Evolutionary conservation across 2,888 invertebrate species (phyloP).

Genomic region (Colostygia pectinataria): DNA sequence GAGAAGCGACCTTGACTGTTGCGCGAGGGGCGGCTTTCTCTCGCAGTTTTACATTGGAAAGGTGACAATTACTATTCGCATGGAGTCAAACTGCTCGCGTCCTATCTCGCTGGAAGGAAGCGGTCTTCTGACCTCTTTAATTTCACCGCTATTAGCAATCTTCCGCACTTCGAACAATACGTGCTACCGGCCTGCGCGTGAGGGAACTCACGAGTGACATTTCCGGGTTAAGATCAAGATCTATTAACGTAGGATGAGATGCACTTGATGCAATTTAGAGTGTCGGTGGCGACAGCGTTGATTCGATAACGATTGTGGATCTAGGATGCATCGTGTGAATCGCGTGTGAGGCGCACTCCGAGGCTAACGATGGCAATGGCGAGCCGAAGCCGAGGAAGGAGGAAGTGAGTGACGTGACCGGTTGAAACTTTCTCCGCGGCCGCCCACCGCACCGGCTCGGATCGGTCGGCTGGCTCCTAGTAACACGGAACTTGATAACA

Average conservation of each 20-base stretch:
- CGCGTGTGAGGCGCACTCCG: too few species aligned
- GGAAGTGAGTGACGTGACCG: not conserved
- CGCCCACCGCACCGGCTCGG: not conserved
- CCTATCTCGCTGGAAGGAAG: too few species aligned
- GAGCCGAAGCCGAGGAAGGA: not conserved
- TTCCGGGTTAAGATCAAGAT: not conserved
- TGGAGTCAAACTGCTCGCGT: not conserved
- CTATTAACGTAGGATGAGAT: not conserved
- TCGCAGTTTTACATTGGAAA: slow-evolving; percentile 8
- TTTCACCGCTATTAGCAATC: too few species aligned
- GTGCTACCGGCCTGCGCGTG: not conserved
- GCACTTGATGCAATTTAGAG: not conserved
- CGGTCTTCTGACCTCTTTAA: too few species aligned
- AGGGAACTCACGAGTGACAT: not conserved
- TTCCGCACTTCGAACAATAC: too few species aligned
- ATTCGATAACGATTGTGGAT: not conserved
- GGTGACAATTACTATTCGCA: slow-evolving; percentile 10
- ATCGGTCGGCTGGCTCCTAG: not conserved
- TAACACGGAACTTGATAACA: not conserved
- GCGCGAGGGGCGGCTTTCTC: slow-evolving; percentile 18
- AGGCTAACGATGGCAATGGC: not conserved
- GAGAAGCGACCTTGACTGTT: slow-evolving; percentile 21
- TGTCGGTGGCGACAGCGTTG: not conserved
- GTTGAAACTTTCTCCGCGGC: not conserved
- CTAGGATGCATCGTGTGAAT: not conserved